Conservation (phyloP, 1,140 invertebrate species). For the Drosophila guanche region DNA sequence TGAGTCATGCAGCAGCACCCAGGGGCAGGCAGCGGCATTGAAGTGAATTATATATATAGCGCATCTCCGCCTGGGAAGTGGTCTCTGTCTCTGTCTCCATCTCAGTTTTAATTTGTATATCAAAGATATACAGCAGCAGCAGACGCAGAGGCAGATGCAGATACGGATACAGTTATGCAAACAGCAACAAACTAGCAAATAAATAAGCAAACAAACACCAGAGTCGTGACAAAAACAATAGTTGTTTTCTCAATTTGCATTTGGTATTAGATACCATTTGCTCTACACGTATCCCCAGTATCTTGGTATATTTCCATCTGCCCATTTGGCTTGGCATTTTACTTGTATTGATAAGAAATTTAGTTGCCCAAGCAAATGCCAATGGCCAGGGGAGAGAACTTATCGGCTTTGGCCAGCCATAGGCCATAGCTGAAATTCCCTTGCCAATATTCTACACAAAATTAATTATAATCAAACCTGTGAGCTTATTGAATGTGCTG, state of each 20-base stretch:
- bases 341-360: conserved; percentile 28
- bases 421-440: not conserved
- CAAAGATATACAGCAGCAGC: conserved; percentile 24
- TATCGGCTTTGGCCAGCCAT: conserved; percentile 18
- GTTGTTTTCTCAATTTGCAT: conserved; percentile 27
- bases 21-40: conserved; percentile 20
- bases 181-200: conserved; percentile 13
- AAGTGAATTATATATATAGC: conserved; percentile 55
- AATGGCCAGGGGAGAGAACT: not conserved
- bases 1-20: conserved; percentile 30
- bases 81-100: not conserved
- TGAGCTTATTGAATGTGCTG: conserved; percentile 22
- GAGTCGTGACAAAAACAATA: conserved; percentile 26
- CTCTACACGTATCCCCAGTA: not conserved
- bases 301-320: conserved; percentile 1
- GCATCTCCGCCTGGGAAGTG: conserved; percentile 25
- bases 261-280: conserved; percentile 4
- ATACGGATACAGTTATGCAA: conserved; percentile 6
- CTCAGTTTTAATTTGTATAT: conserved; percentile 47
- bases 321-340: not conserved
- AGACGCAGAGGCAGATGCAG: conserved; percentile 19
- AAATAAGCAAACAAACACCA: conserved; percentile 20
- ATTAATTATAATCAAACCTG: conserved; percentile 23
- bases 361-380: conserved; percentile 18
- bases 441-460: not conserved